Evolutionary conservation across 2,888 invertebrate species (phyloP).

Genomic region (Apotomis turbidana): DNA sequence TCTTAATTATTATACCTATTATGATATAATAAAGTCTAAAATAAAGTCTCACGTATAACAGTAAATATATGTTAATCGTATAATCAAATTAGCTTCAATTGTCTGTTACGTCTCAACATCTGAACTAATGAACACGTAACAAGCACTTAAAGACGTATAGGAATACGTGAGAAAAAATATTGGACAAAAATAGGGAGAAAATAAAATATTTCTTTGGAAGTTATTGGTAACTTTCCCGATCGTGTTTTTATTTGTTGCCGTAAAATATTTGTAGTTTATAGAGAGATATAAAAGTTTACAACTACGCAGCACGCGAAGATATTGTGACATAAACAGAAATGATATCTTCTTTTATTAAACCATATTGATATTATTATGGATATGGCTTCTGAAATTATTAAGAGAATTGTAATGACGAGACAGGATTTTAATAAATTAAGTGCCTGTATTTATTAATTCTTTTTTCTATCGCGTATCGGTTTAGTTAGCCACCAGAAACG

Average conservation of each 20-base stretch:
- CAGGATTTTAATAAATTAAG: too few relatives aligned
- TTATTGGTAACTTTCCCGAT: conserved; percentile 16
- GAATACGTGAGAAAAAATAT: background rate
- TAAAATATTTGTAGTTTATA: conserved; percentile 39
- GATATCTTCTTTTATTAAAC: conserved; percentile 16
- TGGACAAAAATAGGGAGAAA: background rate
- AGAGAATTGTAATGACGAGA: too few relatives aligned
- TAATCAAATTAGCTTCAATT: too few relatives aligned
- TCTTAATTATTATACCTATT: too few relatives aligned
- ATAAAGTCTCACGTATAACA: too few relatives aligned
- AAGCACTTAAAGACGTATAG: background rate
- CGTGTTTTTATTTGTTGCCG: conserved; percentile 31
- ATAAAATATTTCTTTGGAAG: conserved; percentile 2
- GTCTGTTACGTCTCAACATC: too few relatives aligned
- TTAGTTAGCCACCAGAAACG: too few relatives aligned
- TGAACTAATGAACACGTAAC: too few relatives aligned
- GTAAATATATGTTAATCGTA: too few relatives aligned
- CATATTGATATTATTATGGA: conserved; percentile 31
- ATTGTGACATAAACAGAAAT: conserved; percentile 26
- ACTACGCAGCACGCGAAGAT: conserved; percentile 21
- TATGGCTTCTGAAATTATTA: background rate
- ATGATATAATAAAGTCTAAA: too few relatives aligned
- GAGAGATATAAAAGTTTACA: conserved; percentile 33
- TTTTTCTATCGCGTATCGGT: too few relatives aligned
- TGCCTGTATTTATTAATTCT: too few relatives aligned